Base-by-base conservation (phyloP, 2,113 vertebrate genomes). In the Microcebus griseorufus region DNA sequence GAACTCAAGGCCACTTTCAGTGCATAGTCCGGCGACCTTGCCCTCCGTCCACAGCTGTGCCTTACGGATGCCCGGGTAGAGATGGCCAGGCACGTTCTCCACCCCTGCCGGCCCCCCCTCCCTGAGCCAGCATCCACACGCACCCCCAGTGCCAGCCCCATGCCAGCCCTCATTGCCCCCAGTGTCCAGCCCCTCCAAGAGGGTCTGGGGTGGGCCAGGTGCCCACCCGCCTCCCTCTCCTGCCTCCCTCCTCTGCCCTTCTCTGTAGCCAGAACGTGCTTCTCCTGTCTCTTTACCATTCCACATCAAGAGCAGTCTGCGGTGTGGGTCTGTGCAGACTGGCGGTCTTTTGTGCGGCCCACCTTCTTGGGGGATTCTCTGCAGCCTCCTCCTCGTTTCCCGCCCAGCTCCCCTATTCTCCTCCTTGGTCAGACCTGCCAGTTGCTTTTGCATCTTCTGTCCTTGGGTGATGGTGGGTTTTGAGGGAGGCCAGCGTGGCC, bases 1-100 rank as follows among this genome's bases (percentile, higher is more conserved):
- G 99, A 99, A 96, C 98, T 99, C 73, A 99, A 99, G 98, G 99
- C 99, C 0, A 97, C 99, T 25, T 99, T 99, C 98, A 99, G 98
- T 88, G 98, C 98, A 69, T 98, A 99, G 97, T 42, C 18, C 42
- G 12, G 37, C 1, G 18, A 25, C 97, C 93, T 97, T 95, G 95
- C 97, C 96, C 70, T 7, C 14, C 9, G 88, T 78, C 96, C 97
- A 75, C 92, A 76, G 90, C 95, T 96, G 96, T 97, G 97, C 98
- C 96, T 98, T 83, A 89, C 85, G 51, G 95, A 75, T 88, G 80
- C 84, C 92, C 32, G 32, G 82, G 93, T 82, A 97, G 97, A 93
- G 87, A 45, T 73, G 94, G 45, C 82, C 29, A 2, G 27, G 53
- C 93, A 48, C 55, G 64, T 88, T 98, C 0, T 34, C 94, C 0